phyloP scores from a whole-genome alignment of 2,113 vertebrate genomes.

The Apodemus speciosus region DNA sequence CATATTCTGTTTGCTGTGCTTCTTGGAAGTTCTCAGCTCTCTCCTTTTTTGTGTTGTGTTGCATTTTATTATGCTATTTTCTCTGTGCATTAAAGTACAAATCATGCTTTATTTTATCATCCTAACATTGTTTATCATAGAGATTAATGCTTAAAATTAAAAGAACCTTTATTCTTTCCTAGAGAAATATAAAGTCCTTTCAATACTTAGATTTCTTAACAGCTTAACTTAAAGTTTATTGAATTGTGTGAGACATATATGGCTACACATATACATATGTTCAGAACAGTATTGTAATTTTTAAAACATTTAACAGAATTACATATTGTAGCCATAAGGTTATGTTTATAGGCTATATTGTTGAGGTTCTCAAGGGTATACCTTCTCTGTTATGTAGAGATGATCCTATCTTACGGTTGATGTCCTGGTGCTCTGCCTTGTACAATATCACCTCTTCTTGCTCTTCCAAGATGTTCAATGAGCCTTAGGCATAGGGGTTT shows the following conservation, averaged over 20 bases:
- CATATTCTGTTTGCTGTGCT: background rate
- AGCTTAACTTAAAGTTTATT: background rate
- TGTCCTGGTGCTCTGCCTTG: background rate
- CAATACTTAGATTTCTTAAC: background rate
- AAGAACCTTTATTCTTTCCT: background rate
- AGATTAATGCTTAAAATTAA: conserved; percentile 15
- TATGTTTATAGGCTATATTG: background rate
- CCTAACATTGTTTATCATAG: background rate
- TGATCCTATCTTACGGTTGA: background rate
- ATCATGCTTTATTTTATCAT: background rate
- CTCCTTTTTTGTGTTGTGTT: background rate
- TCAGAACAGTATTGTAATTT: background rate
- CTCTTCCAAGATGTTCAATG: background rate
- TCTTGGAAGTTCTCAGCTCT: background rate
- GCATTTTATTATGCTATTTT: background rate
- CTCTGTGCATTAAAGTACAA: background rate
- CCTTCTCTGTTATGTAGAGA: background rate
- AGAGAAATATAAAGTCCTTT: background rate
- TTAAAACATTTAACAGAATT: background rate
- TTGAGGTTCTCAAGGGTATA: background rate
- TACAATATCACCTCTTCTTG: no score
- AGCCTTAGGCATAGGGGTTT: background rate
- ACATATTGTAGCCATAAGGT: background rate
- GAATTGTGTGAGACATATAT: background rate
- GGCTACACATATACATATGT: no score